These are phyloP conservation scores for Neosilurus mollespiculum DNA, from an alignment of 2,797 vertebrate genomes.

Conservation along the genomic window DNA sequence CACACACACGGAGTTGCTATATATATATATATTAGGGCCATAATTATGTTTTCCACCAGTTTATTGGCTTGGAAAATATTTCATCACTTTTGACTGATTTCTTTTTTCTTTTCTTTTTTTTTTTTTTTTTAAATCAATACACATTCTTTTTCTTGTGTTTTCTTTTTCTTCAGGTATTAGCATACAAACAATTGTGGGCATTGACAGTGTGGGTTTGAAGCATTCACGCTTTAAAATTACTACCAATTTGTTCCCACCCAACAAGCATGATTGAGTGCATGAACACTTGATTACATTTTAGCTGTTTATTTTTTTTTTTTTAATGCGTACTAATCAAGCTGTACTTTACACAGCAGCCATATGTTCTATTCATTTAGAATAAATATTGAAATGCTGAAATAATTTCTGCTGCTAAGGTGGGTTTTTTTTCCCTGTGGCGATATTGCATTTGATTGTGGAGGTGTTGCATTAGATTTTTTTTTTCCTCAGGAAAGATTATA, in stretches of 20 bases:
- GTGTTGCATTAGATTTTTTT: conserved; percentile 43
- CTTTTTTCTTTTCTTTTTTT: too few relatives aligned
- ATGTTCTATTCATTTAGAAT: background rate
- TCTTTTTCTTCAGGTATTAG: background rate
- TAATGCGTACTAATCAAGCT: background rate
- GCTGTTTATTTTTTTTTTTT: background rate
- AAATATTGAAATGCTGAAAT: conserved; percentile 34
- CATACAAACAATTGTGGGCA: background rate
- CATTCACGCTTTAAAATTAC: conserved; percentile 21
- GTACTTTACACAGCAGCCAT: background rate
- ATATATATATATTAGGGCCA: background rate
- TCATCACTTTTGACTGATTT: background rate
- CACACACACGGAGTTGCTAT: background rate
- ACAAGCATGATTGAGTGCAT: background rate
- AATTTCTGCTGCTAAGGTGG: conserved; percentile 3
- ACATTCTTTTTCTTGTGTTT: background rate
- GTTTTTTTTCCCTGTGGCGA: conserved; percentile 1
- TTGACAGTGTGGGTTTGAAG: conserved; percentile 57
- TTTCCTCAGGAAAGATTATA: conserved; percentile 11
- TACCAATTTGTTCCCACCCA: conserved; percentile 1
- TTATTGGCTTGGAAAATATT: conserved; percentile 60
- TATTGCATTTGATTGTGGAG: conserved; percentile 42
- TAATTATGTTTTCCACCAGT: conserved; percentile 57
- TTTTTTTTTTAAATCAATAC: background rate
- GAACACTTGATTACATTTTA: background rate